Conservation (phyloP, 2,113 vertebrate genomes). For the Donacobius atricapilla region DNA sequence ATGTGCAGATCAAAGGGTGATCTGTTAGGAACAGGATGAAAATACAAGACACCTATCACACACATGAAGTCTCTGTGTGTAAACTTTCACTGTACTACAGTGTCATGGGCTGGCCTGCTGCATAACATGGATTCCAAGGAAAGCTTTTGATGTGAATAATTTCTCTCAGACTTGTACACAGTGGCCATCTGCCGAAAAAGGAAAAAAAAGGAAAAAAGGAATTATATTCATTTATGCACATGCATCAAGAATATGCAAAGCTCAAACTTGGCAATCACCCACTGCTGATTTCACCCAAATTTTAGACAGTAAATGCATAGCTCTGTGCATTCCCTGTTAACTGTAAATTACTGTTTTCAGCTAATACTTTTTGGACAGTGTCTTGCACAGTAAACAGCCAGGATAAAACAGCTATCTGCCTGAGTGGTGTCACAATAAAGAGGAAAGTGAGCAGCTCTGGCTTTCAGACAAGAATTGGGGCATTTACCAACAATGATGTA, state of each 20-base stretch:
- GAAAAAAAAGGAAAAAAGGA: neutral
- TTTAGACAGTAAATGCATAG: neutral
- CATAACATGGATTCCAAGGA: neutral
- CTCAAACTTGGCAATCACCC: neutral
- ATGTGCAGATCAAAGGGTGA: constrained; percentile 39
- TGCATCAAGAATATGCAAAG: neutral
- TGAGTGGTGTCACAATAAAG: neutral
- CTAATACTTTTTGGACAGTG: neutral
- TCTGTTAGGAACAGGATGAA: constrained; percentile 23
- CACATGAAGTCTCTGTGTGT: constrained; percentile 1
- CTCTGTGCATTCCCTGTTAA: neutral
- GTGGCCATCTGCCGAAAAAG: neutral
- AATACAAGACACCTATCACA: constrained; percentile 16
- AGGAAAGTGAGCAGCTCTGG: neutral
- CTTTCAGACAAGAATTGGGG: neutral
- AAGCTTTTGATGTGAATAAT: constrained; percentile 34
- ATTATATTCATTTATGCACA: neutral
- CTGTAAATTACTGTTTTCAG: neutral
- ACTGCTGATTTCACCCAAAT: neutral
- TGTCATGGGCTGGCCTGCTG: neutral
- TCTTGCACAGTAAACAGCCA: neutral
- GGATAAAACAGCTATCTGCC: neutral
- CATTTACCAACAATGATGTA: neutral
- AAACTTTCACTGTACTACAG: constrained; percentile 13
- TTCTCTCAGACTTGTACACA: neutral